Base-by-base conservation (phyloP, 1,140 invertebrate species). In the Papilio helenus region DNA sequence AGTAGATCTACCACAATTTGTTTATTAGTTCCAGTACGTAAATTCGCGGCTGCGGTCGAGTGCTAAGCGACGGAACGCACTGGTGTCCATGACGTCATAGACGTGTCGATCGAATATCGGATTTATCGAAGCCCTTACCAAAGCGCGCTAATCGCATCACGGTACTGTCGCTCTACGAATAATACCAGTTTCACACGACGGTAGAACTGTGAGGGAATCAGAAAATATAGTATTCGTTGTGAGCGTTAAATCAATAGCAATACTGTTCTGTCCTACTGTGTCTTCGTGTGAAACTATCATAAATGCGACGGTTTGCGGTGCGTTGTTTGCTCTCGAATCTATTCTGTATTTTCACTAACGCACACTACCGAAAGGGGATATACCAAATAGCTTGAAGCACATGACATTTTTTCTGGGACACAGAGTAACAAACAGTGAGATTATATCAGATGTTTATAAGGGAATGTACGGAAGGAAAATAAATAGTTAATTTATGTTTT, bases 71-170 rank as follows among this genome's bases (percentile, higher is more conserved):
- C 16, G 1, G 26, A 1, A 29, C 14, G 61, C 26, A 8, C 14
- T 29, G 61, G 61, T 46, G 72, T 20, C 10, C 42, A 44, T 44
- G 42, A n/a, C n/a, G 23, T 74, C 72, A 44, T 3, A 20, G 44
- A 49, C 20, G 72, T 49, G 72, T 46, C 44, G 72, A 74, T 74
- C 72, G 72, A 74, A 74, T 74, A 74, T 74, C 72, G 72, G 72
- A 46, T 73, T 73, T 73, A 73, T 42, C 42, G n/a, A 18, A 74
- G n/a, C 72, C 44, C 23, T 74, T 49, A 42, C 72, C n/a, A 23
- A 34, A 26, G 20, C 72, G 23, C n/a, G 44, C 72, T 74, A 74
- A 74, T 74, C 72, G 72, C 20, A 74, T 74, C 72, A 51, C 44
- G 20, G 44, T 20, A 7, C 23, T 74, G 44, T 51, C 72, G 72